Percentiles rank a stretch among this genome's conserved stretches.
Conservation (phyloP, 2,113 vertebrate species). For the Pollachius pollachius region DNA sequence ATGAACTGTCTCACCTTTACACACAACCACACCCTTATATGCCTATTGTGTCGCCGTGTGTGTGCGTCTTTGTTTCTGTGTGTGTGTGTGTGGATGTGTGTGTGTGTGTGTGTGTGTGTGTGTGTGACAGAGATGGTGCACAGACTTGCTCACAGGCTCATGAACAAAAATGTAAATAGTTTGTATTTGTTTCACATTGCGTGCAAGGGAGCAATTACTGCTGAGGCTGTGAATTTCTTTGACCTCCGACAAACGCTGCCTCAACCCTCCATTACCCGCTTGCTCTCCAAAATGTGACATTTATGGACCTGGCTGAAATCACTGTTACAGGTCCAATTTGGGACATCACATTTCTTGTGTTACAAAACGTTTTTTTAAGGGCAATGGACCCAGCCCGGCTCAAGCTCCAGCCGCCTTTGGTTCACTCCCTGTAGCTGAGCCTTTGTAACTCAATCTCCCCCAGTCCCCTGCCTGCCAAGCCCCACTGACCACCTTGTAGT, state of each 20-base stretch:
- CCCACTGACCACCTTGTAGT: constrained; percentile 69
- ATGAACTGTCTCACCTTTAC: constrained; percentile 54
- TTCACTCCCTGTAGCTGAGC: constrained; percentile 54
- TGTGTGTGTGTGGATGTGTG: too few species aligned
- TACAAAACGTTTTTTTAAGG: constrained; percentile 47
- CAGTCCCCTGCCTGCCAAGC: constrained; percentile 63
- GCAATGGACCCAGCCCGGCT: constrained; percentile 46
- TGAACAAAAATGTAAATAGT: not conserved
- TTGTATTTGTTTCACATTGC: constrained; percentile 53
- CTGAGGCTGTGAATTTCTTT: constrained; percentile 61
- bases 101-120: too few species aligned
- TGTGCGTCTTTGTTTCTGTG: too few species aligned
- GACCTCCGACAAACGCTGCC: constrained; percentile 54
- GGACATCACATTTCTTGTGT: constrained; percentile 50
- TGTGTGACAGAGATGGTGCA: too few species aligned
- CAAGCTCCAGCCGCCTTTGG: constrained; percentile 49
- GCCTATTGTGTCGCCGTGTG: not conserved
- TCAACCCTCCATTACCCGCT: constrained; percentile 33
- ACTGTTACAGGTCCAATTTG: constrained; percentile 53
- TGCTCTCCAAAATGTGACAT: constrained; percentile 26
- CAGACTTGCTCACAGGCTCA: too few species aligned
- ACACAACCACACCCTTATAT: constrained; percentile 46
- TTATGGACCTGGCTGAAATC: constrained; percentile 47
- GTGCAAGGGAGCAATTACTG: constrained; percentile 62
- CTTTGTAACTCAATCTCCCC: constrained; percentile 61